Evolutionary conservation across 2,797 vertebrate genomes (phyloP).

Genomic region (Epinephelus awoara): DNA sequence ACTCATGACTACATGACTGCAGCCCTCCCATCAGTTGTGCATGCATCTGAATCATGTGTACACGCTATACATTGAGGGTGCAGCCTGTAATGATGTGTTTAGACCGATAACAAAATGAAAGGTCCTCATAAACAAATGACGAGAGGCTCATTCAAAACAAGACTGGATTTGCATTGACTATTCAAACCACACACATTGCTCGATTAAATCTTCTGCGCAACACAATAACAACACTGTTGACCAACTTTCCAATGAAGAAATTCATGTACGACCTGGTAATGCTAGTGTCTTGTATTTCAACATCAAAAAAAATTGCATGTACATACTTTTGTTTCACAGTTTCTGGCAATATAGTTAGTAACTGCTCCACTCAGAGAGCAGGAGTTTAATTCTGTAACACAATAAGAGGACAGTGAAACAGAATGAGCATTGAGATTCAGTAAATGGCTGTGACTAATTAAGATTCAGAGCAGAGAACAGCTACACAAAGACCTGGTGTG

Average conservation of each 20-base stretch:
- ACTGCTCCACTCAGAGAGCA: not conserved
- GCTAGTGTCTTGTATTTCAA: constrained; percentile 2
- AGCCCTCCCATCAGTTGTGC: constrained; percentile 3
- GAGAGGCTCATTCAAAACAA: constrained; percentile 54
- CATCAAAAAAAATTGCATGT: not conserved
- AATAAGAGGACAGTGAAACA: not conserved
- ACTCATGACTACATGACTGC: not conserved
- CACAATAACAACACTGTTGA: not conserved
- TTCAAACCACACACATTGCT: constrained; percentile 25
- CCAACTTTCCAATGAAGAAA: not conserved
- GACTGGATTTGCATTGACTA: constrained; percentile 45
- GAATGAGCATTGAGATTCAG: constrained; percentile 25
- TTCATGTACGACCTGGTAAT: not conserved
- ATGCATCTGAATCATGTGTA: not conserved
- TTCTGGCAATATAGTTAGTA: not conserved
- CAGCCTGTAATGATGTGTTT: not conserved
- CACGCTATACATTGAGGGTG: not conserved
- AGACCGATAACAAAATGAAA: not conserved
- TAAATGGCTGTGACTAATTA: constrained; percentile 11
- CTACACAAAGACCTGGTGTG: constrained; percentile 28
- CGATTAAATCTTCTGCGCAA: not conserved
- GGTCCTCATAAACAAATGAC: constrained; percentile 38
- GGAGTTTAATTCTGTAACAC: not conserved
- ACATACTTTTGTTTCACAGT: not conserved
- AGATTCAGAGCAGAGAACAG: constrained; percentile 32